Base-by-base conservation (phyloP, 2,113 vertebrate genomes). In the Camelus bactrianus region DNA sequence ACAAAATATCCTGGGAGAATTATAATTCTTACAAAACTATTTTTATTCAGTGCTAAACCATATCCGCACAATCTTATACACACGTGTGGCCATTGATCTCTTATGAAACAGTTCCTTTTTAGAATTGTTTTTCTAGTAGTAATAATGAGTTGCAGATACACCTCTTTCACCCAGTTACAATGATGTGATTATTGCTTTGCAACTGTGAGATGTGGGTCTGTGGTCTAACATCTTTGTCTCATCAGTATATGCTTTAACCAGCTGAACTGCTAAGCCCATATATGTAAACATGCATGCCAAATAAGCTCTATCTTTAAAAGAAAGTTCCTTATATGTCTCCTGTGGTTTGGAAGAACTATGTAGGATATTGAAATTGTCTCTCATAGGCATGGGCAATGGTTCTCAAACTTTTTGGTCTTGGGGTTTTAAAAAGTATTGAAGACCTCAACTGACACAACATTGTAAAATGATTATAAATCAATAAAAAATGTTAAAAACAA, bases 401-500 rank as follows among this genome's bases (percentile, higher is more conserved):
- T 96, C 65, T 86, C 85, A 70, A 93, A 86, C 7, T 14, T 46
- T 90, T 89, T 54, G 28, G 50, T 64, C 15, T 56, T 64, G 8
- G 15, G 72, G 92, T 89, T 85, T 93, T 56, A 75, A 81, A 72
- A 93, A 80, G 54, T 80, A 42, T 85, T 48, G 32, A 88, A n/a
- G 42, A 64, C 46, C 26, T n/a, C 46, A 70, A 65, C 38, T 42
- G 38, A 42, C 4, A 42, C 38, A 42, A 42, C 38, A 42, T 42
- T 42, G 38, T 42, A 42, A 42, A 42, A 42, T 42, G 38, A 42
- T 42, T 42, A 42, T 42, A 42, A 42, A 42, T 42, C 38, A 42
- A 42, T 42, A 42, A 42, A 42, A 42, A 42, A 42, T 42, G 38
- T 42, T 42, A 42, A 42, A 42, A 42, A 42, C 38, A 42, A 42